Base-by-base conservation (phyloP, 2,797 vertebrate genomes). In the Acrocephalus scirpaceus region DNA sequence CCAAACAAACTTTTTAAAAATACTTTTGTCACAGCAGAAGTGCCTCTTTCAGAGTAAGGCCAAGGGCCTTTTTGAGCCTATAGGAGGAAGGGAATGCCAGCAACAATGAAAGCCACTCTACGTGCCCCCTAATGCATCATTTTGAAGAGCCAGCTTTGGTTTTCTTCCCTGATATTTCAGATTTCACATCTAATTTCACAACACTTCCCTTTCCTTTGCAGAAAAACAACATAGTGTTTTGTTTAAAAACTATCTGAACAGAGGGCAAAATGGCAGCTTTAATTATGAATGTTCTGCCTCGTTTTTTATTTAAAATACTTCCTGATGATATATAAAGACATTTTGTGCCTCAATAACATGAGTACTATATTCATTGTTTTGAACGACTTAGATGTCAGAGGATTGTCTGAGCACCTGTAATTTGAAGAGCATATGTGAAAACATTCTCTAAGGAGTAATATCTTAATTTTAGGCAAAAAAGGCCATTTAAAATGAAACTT, bases 281-380 rank as follows among this genome's bases (percentile, higher is more conserved):
- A 88, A 81, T 84, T 88, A 44, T 26, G 6, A 93, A 78, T 57
- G 13, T 94, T 84, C 79, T 75, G 14, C 15, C 27, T 82, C 26
- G 32, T 93, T 90, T 75, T 75, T 89, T 27, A 21, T 85, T 93
- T 77, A 54, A 87, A 89, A 82, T 71, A 82, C 45, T 89, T 87
- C 30, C 50, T 85, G 45, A 65, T 72, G 50, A 74, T 82, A 27
- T 79, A 85, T 51, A 64, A 90, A 92, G 60, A 61, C 21, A 92
- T 83, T 91, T 83, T 75, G 10, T 91, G 36, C 65, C 54, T 88
- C 73, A 77, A 32, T 66, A 89, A 42, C 23, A 44, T 19, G 12
- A 88, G n/a, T 42, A 79, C 25, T 69, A 47, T 85, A 86, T 71
- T 91, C 42, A 61, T 69, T 93, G 75, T 91, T 93, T 89, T 88